Evolutionary conservation across 2,797 vertebrate species (phyloP), one percentile per base, ranked within the genome.

Genomic region (Adelosebastes latens): DNA sequence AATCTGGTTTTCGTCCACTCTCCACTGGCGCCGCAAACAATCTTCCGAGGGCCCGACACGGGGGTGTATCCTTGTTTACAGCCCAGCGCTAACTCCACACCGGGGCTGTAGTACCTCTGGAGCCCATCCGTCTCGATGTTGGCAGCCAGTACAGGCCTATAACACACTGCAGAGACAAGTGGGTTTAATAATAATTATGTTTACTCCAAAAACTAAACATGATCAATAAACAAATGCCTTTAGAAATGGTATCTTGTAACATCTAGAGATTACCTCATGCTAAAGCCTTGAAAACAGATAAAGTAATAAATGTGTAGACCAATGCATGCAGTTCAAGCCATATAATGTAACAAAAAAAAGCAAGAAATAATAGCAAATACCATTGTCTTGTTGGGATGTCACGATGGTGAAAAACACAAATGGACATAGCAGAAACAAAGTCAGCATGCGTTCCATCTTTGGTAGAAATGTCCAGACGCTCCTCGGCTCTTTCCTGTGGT

Each of bases 1-100:
- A 98, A 42, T 0, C 83, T 94, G 42, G 95, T 95, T 42, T 69
- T 42, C 2, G 94, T 90, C 97, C 97, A 98, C 2, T 34, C 29
- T 77, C 97, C 96, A 0, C 52, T 80, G 0, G 9, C 68, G 0
- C 42, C 86, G 81, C 97, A 98, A 12, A 72, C 76, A 31, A 97
- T 96, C 31, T 6, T 95, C 64, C 92, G 94, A 5, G 90, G 90
- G 4, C 94, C 94, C 0, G 1, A 83, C 3, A 89, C 55, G 1
- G 94, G 86, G 10, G 76, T n/a, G 24, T 96, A 95, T 3, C 97
- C 97, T 0, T 78, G 78, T 64, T 75, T 79, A 65, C 97, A 98
- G 53, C 84, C 74, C 67, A 97, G 95, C 0, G 18, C 9, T 4
- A 96, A 62, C 70, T 77, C 64, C 9, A 87, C 92, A 1, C 97